Evolutionary conservation across 2,888 invertebrate species (phyloP).

Genomic region (Protula sp.): DNA sequence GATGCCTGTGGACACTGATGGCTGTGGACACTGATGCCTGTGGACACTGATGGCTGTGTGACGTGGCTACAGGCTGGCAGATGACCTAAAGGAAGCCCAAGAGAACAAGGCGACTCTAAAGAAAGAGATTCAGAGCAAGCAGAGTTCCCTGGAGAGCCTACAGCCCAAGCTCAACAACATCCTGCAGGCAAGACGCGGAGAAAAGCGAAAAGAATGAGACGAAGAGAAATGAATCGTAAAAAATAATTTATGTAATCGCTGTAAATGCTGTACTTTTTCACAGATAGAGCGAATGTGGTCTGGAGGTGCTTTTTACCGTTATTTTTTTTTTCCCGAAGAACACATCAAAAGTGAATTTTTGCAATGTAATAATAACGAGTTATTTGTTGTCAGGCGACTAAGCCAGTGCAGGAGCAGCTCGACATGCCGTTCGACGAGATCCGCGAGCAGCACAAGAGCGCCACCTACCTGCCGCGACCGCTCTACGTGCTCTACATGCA

Average conservation of each 20-base stretch:
- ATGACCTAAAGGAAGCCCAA: conserved; percentile 70
- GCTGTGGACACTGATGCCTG: too few species aligned
- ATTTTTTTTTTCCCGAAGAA: too few species aligned
- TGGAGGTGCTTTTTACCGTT: too few species aligned
- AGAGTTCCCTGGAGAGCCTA: conserved; percentile 73
- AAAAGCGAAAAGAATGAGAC: too few species aligned
- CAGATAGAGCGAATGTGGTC: too few species aligned
- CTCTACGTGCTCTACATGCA: conserved; percentile 84
- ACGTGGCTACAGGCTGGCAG: conserved; percentile 60
- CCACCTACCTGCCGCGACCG: conserved; percentile 69
- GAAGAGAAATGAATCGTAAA: too few species aligned
- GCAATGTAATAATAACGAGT: too few species aligned
- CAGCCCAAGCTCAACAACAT: conserved; percentile 71
- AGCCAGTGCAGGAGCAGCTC: conserved; percentile 83
- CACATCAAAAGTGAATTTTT: too few species aligned
- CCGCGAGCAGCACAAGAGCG: conserved; percentile 65
- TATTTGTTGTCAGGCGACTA: conserved; percentile 77
- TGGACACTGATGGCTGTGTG: too few species aligned
- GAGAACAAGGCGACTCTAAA: conserved; percentile 65
- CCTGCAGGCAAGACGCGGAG: conserved; percentile 59
- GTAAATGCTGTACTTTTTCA: too few species aligned
- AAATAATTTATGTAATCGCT: too few species aligned
- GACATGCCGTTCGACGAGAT: conserved; percentile 74
- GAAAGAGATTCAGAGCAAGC: conserved; percentile 69
- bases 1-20: too few species aligned